phyloP scores from a whole-genome alignment of 2,113 vertebrate genomes.

The Colistium nudipinnis region DNA sequence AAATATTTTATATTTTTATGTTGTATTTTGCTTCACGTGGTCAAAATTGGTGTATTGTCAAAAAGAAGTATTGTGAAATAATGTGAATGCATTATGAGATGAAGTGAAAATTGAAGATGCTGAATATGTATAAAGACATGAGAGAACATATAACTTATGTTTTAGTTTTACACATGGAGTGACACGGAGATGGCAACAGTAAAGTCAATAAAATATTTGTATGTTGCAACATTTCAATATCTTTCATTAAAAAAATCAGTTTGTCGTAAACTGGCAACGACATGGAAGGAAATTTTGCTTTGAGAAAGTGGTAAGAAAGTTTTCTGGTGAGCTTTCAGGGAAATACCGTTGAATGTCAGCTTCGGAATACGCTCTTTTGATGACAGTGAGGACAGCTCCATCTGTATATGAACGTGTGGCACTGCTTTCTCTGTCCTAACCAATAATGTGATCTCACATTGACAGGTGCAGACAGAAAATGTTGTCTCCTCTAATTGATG shows the following conservation, averaged over 20 bases:
- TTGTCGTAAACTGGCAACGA: neutral
- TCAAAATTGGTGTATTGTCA: constrained; percentile 37
- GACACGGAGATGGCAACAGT: neutral
- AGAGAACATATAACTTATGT: neutral
- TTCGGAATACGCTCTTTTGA: constrained; percentile 28
- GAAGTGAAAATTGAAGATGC: constrained; percentile 23
- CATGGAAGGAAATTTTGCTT: neutral
- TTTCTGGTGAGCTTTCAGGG: no score
- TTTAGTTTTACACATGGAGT: constrained; percentile 15
- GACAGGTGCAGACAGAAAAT: constrained; percentile 11
- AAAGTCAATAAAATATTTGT: constrained; percentile 9
- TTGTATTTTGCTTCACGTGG: constrained; percentile 40
- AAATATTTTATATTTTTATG: constrained; percentile 38
- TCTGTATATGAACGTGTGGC: constrained; percentile 41
- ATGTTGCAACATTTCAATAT: neutral
- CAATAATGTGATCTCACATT: constrained; percentile 36
- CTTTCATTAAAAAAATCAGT: neutral
- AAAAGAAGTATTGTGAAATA: constrained; percentile 25
- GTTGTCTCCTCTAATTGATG: neutral
- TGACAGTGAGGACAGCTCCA: constrained; percentile 21
- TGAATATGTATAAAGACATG: neutral
- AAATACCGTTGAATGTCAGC: constrained; percentile 31
- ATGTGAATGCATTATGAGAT: constrained; percentile 1
- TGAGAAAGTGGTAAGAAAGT: neutral
- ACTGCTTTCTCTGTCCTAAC: constrained; percentile 29